Conservation (phyloP, 2,888 invertebrate species). For the Amphipoea lucens region DNA sequence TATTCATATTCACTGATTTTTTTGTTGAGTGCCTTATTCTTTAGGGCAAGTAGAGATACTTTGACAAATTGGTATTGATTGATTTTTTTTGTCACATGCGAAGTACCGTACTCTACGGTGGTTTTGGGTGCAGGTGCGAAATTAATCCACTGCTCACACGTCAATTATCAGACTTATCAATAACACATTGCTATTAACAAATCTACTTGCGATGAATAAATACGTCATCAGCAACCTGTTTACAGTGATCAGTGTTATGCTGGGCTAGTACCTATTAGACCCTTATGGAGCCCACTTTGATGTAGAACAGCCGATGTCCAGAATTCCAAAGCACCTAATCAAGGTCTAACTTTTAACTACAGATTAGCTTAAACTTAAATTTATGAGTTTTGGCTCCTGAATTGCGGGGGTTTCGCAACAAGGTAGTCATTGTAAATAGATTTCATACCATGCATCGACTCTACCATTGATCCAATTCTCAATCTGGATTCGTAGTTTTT, state of each 20-base stretch:
- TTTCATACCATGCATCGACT: neutral
- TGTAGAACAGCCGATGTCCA: neutral
- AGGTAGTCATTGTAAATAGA: neutral
- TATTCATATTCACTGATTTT: neutral
- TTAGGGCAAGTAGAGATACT: neutral
- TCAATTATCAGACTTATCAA: neutral
- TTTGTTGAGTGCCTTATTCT: neutral
- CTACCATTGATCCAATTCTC: neutral
- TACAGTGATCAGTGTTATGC: neutral
- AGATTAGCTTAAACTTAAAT: neutral
- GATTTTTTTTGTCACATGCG: neutral
- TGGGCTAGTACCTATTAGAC: neutral
- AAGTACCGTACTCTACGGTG: neutral
- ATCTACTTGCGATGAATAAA: constrained; percentile 1
- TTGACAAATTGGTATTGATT: neutral
- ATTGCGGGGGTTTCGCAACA: neutral
- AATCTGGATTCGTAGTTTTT: neutral
- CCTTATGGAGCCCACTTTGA: neutral
- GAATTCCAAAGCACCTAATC: neutral
- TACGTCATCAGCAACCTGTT: neutral
- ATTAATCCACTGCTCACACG: neutral
- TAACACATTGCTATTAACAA: neutral
- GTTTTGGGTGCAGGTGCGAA: neutral
- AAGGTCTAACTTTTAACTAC: neutral
- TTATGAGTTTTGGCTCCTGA: neutral